Evolutionary conservation across 2,113 vertebrate genomes (phyloP).

Genomic region (Muntiacus reevesi): DNA sequence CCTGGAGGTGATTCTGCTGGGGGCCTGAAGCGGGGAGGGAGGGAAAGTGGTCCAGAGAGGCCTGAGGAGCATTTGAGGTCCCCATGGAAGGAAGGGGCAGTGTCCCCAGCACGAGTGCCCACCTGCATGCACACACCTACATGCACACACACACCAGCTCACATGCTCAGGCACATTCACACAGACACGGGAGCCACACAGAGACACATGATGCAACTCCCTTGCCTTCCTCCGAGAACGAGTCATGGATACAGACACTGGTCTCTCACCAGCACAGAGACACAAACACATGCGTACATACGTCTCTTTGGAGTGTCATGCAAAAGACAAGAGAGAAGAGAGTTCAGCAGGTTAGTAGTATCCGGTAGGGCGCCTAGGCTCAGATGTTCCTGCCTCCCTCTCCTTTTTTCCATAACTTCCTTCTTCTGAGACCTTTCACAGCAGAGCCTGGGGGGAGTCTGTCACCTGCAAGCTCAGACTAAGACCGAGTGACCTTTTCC

Average conservation of each 20-base stretch:
- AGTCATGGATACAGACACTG: not conserved
- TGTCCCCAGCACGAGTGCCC: not conserved
- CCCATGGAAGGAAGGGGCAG: not conserved
- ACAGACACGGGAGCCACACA: not conserved
- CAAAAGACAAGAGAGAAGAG: not conserved
- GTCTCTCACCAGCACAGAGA: not conserved
- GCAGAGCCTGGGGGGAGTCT: not conserved
- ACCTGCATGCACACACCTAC: constrained; percentile 10
- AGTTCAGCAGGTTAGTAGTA: not conserved
- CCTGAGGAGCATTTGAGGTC: not conserved
- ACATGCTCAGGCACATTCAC: not conserved
- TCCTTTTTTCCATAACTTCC: not conserved
- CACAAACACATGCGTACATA: constrained; percentile 4
- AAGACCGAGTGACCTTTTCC: not conserved
- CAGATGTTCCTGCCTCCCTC: not conserved
- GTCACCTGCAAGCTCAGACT: not conserved
- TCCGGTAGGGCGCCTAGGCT: not conserved
- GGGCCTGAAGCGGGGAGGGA: not conserved
- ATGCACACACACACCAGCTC: not conserved
- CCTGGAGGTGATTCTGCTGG: not conserved
- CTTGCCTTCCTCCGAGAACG: constrained; percentile 6
- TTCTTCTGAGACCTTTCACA: not conserved
- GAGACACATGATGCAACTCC: not conserved
- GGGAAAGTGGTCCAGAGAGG: not conserved
- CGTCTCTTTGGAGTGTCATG: constrained; percentile 50